Percentiles rank a stretch among this genome's conserved stretches.
phyloP scores from a whole-genome alignment of 2,888 invertebrate species.

The Euzophera pinguis region DNA sequence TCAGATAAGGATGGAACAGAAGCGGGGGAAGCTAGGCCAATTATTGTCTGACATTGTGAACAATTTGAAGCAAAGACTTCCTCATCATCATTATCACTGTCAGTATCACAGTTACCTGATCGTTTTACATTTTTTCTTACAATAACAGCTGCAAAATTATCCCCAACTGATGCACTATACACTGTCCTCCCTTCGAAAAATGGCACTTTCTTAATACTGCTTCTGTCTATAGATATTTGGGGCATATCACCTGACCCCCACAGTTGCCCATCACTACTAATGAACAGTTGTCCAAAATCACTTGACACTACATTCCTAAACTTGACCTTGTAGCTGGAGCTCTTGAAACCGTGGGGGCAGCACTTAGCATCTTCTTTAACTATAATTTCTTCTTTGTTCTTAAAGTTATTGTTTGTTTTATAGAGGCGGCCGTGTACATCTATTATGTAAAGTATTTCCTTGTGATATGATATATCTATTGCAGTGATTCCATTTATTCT shows the following conservation, averaged over 20 bases:
- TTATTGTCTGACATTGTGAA: slow-evolving; percentile 81
- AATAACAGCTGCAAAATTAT: slow-evolving; percentile 87
- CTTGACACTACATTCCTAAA: slow-evolving; percentile 82
- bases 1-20: slow-evolving; percentile 82
- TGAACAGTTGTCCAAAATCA: slow-evolving; percentile 82
- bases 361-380: slow-evolving; percentile 82
- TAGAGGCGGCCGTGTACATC: slow-evolving; percentile 81
- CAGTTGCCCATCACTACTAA: slow-evolving; percentile 83
- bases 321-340: slow-evolving; percentile 80
- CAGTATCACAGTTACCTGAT: slow-evolving; percentile 78
- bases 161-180: slow-evolving; percentile 85
- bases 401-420: slow-evolving; percentile 77
- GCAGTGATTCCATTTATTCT: slow-evolving; percentile 76
- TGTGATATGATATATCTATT: slow-evolving; percentile 82
- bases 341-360: slow-evolving; percentile 83
- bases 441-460: slow-evolving; percentile 80
- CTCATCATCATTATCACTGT: slow-evolving; percentile 80
- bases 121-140: slow-evolving; percentile 80
- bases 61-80: slow-evolving; percentile 84
- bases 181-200: slow-evolving; percentile 85
- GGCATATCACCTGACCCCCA: slow-evolving; percentile 86
- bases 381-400: slow-evolving; percentile 79
- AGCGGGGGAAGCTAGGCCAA: slow-evolving; percentile 77
- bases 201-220: slow-evolving; percentile 81
- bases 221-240: slow-evolving; percentile 81